Base-by-base conservation (phyloP, 2,888 invertebrate genomes). In the Stegana nigrithorax region DNA sequence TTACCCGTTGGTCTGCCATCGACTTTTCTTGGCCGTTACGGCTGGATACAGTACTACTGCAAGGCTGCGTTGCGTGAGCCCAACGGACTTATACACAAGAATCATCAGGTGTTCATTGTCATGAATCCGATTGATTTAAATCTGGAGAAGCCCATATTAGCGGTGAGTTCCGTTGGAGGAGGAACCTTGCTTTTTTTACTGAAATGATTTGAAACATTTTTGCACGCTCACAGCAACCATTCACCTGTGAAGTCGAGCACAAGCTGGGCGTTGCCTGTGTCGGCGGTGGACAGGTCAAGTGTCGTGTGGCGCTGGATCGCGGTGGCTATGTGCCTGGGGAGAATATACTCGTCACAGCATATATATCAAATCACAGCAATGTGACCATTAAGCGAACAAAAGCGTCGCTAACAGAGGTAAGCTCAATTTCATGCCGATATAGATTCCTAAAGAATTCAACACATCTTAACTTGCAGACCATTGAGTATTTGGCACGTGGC, bases 241-340 rank as follows among this genome's bases (percentile, higher is more conserved):
- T 96, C 79, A 92, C 93, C 80, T 93, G 95, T 84, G 95, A 94
- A 86, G 92, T 96, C 72, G 96, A 96, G 83, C 96, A 96, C 87
- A 92, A 92, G 75, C 89, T 96, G 73, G 96, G 96, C 61, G 91
- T 95, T 73, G 92, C 92, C 44, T 96, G 96, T 83, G 91, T 95
- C 70, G 93, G 94, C 70, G 92, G 94, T 47, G 97, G 97, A 55
- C 90, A 92, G 7, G 94, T 97, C 51, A 88, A 92, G 58, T 96
- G 96, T 82, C 89, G 92, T 79, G 94, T 97, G 67, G 89, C 93
- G 67, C 87, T 97, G 68, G 95, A 96, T 87, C 90, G 96, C 81
- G 95, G 95, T 63, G 97, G 97, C 21, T 98, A 95, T 87, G 96
- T 97, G 65, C 96, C 97, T 12, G 97, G 97, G 2, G 96, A 97